Evolutionary conservation across 1,140 invertebrate genomes (phyloP), one percentile per base, ranked within the genome.

Genomic region (Choristoneura fumiferana): DNA sequence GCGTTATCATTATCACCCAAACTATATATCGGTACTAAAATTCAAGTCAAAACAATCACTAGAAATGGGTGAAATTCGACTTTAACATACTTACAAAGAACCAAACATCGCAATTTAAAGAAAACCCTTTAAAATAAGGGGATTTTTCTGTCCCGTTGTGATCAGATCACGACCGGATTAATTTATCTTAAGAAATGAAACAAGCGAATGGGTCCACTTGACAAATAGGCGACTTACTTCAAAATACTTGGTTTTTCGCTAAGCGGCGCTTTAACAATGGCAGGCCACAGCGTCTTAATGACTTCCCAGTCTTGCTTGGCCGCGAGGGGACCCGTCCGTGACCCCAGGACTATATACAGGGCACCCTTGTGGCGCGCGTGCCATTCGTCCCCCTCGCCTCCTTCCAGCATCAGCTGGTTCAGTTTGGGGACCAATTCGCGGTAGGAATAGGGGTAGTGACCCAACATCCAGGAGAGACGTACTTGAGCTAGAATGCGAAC

Each of bases 261-360:
- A 1, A 84, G 65, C 14, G 82, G 82, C 0, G 85, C 78, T 14
- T 65, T 81, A 12, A 88, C 53, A 10, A 88, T 63, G 0, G 82
- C 93, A 1, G 95, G 94, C 96, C 96, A 97, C 4, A 97, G 73
- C 15, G 91, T 79, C 14, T 84, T 78, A 1, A 97, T 87, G 2
- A 94, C 89, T 1, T 92, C 89, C 96, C 96, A 98, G 79, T 96
- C 93, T 57, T 93, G 92, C 69, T 93, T 92, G 5, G 92, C 91
- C 1, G 95, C 80, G 6, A 97, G 79, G 0, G 93, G 92, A 0
- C 89, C 87, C 1, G 69, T 58, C 38, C 93, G 93, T 0, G 92
- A 91, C 2, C 94, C 94, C 12, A 94, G 76, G 14, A 98, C 81
- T 15, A 97, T 90, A 82, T 95, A 95, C 12, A 98, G 81, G 6